Conservation (phyloP, 2,797 vertebrate species). For the Lagorchestes hirsutus region DNA sequence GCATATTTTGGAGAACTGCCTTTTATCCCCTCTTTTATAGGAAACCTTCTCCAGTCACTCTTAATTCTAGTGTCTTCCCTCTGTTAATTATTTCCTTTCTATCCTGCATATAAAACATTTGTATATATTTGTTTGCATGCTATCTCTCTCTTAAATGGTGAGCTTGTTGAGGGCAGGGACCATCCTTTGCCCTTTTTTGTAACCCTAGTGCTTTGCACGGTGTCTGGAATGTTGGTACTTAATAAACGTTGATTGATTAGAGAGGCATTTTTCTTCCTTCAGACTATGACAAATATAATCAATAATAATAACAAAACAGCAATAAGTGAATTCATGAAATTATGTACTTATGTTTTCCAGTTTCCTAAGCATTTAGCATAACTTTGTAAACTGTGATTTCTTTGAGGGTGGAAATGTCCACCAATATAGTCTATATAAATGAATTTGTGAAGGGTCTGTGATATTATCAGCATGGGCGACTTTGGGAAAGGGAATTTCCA, state of each 20-base stretch:
- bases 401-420: not conserved
- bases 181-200: not conserved
- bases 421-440: not conserved
- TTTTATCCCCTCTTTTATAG: not conserved
- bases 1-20: not conserved
- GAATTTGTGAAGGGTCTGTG: not conserved
- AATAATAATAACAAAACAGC: not conserved
- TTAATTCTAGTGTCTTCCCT: not conserved
- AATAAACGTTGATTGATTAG: not conserved
- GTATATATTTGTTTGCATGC: not conserved
- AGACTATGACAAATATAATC: not conserved
- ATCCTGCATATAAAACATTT: not conserved
- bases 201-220: not conserved
- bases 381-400: not conserved
- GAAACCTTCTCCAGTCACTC: not conserved
- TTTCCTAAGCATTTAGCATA: not conserved
- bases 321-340: not conserved
- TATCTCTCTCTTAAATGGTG: not conserved
- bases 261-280: not conserved
- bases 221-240: not conserved
- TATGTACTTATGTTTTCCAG: not conserved
- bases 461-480: not conserved
- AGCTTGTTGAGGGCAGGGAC: not conserved
- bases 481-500: not conserved
- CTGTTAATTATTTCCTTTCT: not conserved